Conservation (phyloP, 2,113 vertebrate species). For the Pedionomus torquatus region DNA sequence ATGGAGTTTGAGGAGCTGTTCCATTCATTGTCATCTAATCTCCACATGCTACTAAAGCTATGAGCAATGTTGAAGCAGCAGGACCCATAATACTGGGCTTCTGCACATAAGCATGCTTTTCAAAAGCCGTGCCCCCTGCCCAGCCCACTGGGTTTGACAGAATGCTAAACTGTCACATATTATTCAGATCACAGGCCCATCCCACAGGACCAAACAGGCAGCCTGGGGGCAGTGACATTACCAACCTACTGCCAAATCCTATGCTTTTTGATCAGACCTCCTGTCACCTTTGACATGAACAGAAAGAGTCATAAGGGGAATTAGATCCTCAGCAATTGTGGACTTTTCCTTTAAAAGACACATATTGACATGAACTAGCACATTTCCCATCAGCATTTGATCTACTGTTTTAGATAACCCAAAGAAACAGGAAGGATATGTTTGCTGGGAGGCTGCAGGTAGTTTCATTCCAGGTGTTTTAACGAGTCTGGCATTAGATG, state of each 20-base stretch:
- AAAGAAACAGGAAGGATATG: background rate
- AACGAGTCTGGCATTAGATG: background rate
- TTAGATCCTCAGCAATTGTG: background rate
- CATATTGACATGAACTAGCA: background rate
- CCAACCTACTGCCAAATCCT: background rate
- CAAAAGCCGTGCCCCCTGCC: background rate
- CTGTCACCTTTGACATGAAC: background rate
- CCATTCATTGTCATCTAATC: background rate
- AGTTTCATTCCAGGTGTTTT: background rate
- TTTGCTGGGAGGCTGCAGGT: background rate
- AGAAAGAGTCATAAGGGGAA: background rate
- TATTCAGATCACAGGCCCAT: background rate
- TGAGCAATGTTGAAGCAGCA: background rate
- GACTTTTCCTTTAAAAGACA: background rate
- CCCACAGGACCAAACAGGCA: background rate
- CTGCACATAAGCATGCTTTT: background rate
- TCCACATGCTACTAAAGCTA: background rate
- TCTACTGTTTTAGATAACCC: background rate
- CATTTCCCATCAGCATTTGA: background rate
- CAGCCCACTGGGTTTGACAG: background rate
- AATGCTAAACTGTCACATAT: background rate
- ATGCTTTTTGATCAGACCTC: background rate
- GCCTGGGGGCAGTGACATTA: background rate
- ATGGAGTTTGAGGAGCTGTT: background rate
- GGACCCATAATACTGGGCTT: accelerated